Conservation (phyloP, 2,888 invertebrate species). For the Nebria brevicollis region DNA sequence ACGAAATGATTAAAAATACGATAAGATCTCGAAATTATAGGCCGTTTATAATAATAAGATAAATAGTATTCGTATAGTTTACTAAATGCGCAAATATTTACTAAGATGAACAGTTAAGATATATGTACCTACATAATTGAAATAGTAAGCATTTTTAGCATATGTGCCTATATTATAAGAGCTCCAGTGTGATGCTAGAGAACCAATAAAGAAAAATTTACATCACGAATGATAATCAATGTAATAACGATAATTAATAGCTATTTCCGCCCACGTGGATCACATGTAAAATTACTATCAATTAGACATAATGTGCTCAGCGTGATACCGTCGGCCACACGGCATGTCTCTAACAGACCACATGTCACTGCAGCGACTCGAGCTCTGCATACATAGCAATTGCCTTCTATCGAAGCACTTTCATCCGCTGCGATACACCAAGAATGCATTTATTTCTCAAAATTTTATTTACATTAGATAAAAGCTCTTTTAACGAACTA, state of each 20-base stretch:
- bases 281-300: slow-evolving; percentile 45
- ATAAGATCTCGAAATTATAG: neutral
- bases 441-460: neutral
- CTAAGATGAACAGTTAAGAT: neutral
- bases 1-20: neutral
- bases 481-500: no score
- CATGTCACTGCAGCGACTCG: slow-evolving; percentile 6
- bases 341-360: slow-evolving; percentile 20
- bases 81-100: neutral
- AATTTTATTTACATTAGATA: no score
- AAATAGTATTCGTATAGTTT: neutral
- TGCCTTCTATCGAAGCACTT: neutral
- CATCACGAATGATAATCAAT: slow-evolving; percentile 35
- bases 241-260: slow-evolving; percentile 43
- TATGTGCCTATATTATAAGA: neutral
- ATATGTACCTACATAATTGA: slow-evolving; percentile 1
- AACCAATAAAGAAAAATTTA: slow-evolving; percentile 7
- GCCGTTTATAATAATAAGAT: neutral
- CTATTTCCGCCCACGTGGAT: slow-evolving; percentile 42
- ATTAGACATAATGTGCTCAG: slow-evolving; percentile 44
- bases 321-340: slow-evolving; percentile 42
- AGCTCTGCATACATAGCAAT: neutral
- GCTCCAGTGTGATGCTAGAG: neutral
- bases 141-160: neutral
- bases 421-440: neutral